Evolutionary conservation across 2,888 invertebrate species (phyloP), one percentile per base, ranked within the genome.

Genomic region (Drosophila algonquin): DNA sequence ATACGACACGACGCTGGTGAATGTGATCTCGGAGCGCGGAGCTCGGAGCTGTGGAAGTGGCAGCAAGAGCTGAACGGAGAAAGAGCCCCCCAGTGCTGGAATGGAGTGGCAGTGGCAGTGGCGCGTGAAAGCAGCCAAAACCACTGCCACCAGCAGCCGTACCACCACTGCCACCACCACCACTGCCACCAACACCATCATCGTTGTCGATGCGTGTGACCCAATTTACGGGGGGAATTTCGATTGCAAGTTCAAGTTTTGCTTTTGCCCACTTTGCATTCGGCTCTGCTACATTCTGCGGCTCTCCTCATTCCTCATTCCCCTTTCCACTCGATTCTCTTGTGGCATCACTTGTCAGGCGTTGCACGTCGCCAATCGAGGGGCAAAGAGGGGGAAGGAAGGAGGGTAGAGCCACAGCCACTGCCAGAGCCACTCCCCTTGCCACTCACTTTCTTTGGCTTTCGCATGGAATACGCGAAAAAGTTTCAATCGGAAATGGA

Each of bases 221-320:
- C 85, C 73, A 86, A 85, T 87, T 86, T 76, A 14, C 40, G 40
- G 40, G 67, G 32, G 53, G 55, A 79, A 80, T 73, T 79, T 81
- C 84, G 79, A 86, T 86, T 77, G 75, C 85, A 86, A 87, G 89
- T 84, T 86, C 89, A 86, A 87, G 89, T 84, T 85, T 75, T 89
- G 62, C 58, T 64, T 85, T 75, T 89, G 62, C 58, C 62, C 53
- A 59, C 54, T 61, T 56, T 63, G 44, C 45, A 40, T 7, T 40
- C 40, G 40, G 40, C 14, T 14, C 40, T 12, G 4, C 35, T 35
- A 12, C 35, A 35, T 10, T 35, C 35, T 32, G 51, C 12, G 16
- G 30, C 24, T 48, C 14, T 40, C 12, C 32, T 14, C 21, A 46
- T 35, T 40, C 12, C 32, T 14, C 21, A 46, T 35, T 51, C 61